phyloP scores from a whole-genome alignment of 2,113 vertebrate species.

The Rhineura floridana region DNA sequence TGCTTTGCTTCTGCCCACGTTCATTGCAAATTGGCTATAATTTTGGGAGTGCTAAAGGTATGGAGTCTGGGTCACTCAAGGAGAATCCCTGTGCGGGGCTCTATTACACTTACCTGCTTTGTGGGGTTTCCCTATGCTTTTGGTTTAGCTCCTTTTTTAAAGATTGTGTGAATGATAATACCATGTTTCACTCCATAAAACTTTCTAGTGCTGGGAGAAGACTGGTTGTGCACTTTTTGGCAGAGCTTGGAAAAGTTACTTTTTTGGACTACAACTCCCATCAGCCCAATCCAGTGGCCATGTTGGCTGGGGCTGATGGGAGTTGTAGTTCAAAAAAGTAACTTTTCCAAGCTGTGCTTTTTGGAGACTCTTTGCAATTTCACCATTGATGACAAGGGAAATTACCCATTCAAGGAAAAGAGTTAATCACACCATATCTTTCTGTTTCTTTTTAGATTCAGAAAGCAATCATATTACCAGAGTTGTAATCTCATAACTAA shows the following conservation, averaged over 20 bases:
- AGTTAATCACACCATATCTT: background rate
- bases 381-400: background rate
- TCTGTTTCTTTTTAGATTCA: background rate
- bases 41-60: background rate
- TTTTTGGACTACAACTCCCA: no score
- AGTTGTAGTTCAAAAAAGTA: no score
- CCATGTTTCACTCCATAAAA: background rate
- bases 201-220: background rate
- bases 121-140: background rate
- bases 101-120: background rate
- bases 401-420: background rate
- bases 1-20: background rate
- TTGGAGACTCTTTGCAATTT: background rate
- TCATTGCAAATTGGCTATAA: background rate
- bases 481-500: background rate
- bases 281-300: no score
- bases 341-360: no score
- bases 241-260: no score
- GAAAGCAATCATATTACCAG: background rate
- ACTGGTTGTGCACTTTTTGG: background rate
- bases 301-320: no score
- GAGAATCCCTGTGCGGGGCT: background rate
- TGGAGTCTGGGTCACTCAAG: background rate
- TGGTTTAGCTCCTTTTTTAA: background rate
- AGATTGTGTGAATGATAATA: background rate